phyloP scores from a whole-genome alignment of 64 coral and sea anemone species.

The Montipora cactus region DNA sequence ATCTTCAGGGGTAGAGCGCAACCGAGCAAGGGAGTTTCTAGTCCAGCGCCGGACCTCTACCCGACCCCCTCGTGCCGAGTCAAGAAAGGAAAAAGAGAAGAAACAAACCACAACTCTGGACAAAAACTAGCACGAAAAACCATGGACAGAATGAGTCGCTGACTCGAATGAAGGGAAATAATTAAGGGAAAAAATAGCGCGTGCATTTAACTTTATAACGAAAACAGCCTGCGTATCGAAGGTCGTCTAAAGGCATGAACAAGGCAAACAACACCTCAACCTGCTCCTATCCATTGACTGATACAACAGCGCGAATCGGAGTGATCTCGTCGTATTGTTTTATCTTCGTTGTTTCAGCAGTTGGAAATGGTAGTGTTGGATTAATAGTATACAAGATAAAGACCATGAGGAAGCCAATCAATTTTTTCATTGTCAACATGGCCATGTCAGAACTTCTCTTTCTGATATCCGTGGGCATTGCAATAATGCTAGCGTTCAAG shows the following conservation, averaged over 20 bases:
- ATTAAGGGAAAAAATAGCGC: no score
- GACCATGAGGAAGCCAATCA: not conserved
- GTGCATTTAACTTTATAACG: no score
- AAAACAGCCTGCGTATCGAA: no score
- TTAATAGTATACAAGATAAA: not conserved
- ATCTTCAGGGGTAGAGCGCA: no score
- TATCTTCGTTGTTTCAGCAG: not conserved
- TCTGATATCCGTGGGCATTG: not conserved
- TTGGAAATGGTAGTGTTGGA: not conserved
- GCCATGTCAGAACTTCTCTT: not conserved
- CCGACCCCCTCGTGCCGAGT: no score
- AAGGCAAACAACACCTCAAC: not conserved
- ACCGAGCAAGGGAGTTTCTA: no score
- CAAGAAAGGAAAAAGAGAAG: no score
- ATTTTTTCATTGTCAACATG: not conserved
- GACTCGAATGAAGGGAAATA: no score
- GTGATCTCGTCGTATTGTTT: not conserved
- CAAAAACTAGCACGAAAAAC: no score
- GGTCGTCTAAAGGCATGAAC: not conserved
- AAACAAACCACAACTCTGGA: no score
- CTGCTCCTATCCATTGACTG: not conserved
- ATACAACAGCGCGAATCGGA: not conserved
- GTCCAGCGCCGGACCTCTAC: no score
- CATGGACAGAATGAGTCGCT: no score
- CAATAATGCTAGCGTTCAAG: not conserved